Conservation (phyloP, 2,113 vertebrate genomes). For the Tympanuchus pallidicinctus region DNA sequence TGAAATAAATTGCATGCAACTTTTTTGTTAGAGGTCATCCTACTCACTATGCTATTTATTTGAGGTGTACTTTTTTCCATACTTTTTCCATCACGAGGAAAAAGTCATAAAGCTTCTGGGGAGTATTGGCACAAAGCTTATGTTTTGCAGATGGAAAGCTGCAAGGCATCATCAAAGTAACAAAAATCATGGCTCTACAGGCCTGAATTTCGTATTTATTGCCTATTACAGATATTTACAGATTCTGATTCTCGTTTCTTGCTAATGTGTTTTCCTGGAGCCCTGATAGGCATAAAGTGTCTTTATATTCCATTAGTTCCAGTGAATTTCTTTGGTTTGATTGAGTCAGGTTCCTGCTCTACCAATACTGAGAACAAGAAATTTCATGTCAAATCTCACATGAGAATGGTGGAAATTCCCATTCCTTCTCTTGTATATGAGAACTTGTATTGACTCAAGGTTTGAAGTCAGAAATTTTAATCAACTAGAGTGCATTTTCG, state of each 20-base stretch:
- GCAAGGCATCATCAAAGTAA: not conserved
- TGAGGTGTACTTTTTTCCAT: not conserved
- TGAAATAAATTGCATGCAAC: not conserved
- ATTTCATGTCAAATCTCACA: not conserved
- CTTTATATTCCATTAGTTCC: not conserved
- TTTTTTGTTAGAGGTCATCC: not conserved
- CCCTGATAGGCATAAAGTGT: not conserved
- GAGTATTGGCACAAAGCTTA: not conserved
- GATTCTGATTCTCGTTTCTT: not conserved
- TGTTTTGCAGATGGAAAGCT: not conserved
- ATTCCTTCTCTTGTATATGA: not conserved
- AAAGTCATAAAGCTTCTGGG: not conserved
- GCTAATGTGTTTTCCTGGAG: not conserved
- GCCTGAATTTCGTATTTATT: not conserved
- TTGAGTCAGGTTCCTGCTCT: not conserved
- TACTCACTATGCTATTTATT: not conserved
- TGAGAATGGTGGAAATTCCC: not conserved
- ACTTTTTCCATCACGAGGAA: accelerated
- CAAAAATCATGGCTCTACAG: not conserved
- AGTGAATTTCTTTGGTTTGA: not conserved
- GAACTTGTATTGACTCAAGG: not conserved
- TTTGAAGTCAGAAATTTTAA: constrained; percentile 41
- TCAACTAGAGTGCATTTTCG: constrained; percentile 47
- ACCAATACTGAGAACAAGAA: not conserved
- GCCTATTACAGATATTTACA: not conserved